phyloP scores from a whole-genome alignment of 2,113 vertebrate species.

The Sylvilagus bachmani region DNA sequence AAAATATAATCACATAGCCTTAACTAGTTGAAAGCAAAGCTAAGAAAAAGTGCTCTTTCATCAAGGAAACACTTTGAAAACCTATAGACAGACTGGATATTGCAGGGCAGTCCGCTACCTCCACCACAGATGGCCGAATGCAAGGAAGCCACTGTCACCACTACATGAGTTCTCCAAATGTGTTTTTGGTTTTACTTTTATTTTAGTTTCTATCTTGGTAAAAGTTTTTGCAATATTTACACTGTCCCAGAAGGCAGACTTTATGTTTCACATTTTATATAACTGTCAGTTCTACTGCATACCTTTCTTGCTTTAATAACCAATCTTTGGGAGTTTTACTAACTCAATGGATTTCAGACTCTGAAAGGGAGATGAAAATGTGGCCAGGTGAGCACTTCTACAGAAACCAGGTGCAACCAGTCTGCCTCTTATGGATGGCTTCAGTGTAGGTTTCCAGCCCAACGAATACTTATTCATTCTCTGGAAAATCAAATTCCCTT shows the following conservation, averaged over 20 bases:
- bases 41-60: background rate
- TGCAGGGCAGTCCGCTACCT: background rate
- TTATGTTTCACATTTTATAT: background rate
- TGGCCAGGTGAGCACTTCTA: background rate
- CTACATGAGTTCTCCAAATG: background rate
- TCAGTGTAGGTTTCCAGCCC: background rate
- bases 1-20: background rate
- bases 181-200: slow-evolving; percentile 15
- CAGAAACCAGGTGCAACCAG: background rate
- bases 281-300: too few species aligned
- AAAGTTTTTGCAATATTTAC: background rate
- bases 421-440: background rate
- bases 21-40: background rate
- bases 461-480: background rate
- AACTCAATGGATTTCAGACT: background rate
- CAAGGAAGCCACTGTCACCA: background rate
- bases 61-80: background rate
- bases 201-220: slow-evolving; percentile 25
- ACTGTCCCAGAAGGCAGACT: background rate
- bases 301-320: background rate
- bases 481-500: background rate
- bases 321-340: background rate
- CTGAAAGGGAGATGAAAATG: background rate
- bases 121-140: background rate
- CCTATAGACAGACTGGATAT: background rate